Base-by-base conservation (phyloP, 2,797 vertebrate genomes). In the Apogon talboti region DNA sequence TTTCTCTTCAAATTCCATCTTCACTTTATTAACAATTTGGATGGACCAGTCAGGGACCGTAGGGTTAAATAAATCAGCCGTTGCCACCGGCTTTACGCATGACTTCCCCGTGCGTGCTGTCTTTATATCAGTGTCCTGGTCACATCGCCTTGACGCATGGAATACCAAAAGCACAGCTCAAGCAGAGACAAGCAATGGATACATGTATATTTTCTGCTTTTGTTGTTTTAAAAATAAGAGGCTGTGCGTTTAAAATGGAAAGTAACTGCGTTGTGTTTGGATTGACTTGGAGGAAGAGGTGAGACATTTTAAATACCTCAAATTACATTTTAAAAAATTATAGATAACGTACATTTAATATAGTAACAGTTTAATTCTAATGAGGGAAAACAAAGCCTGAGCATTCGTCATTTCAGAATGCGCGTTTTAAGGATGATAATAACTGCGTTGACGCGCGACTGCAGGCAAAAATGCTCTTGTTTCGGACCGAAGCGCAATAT, bases 21-120 rank as follows among this genome's bases (percentile, higher is more conserved):
- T 54, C 40, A 51, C 62, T 60, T 79, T 45, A 54, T 78, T 79
- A 67, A 49, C 66, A 71, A 51, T 82, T 83, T 80, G 72, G 60
- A 64, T 62, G 62, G 74, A 64, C 21, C 71, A 11, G 51, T 68
- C 86, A 84, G 85, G 74, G 66, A 86, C 81, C 85, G 80, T 9
- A 86, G 87, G 85, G 84, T 88, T 87, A 89, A 89, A 91, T 30
- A 68, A 66, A 73, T 68, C 64, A 62, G 28, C 77, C 82, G 57
- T 53, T 45, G 80, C 82, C 67, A 73, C 48, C 57, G 51, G 85
- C 70, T 89, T 91, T 89, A 89, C 89, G 90, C 91, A 87, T 81
- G 89, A 86, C 86, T 85, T 81, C 76, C 54, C 80, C 40, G 78
- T 40, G 78, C 82, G 73, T 78, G 71, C 74, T 56, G 71, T 55